phyloP scores from a whole-genome alignment of 2,888 invertebrate species.

The Eudemis profundana region DNA sequence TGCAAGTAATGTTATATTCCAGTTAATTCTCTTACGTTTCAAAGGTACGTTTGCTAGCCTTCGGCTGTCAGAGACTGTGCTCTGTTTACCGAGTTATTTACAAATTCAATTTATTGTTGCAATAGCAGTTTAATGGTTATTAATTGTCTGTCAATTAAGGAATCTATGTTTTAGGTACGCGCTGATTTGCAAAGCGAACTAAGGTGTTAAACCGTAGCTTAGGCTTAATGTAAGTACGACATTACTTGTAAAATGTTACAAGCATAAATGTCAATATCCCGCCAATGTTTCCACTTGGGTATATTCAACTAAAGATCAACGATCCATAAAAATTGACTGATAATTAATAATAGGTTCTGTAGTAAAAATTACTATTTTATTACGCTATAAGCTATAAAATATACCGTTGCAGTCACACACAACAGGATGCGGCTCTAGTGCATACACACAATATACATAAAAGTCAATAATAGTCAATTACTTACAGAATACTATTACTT shows the following conservation, averaged over 20 bases:
- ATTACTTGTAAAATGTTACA: too few relatives aligned
- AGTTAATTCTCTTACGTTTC: background rate
- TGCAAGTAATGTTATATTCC: background rate
- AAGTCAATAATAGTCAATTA: conserved; percentile 23
- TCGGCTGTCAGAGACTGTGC: conserved; percentile 31
- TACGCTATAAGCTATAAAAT: conserved; percentile 16
- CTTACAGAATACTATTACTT: conserved; percentile 12
- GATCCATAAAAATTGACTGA: background rate
- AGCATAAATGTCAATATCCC: background rate
- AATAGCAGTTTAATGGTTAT: conserved; percentile 33
- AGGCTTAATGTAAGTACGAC: background rate
- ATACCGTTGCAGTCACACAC: background rate
- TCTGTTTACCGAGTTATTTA: conserved; percentile 25
- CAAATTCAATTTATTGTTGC: conserved; percentile 39
- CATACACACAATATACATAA: conserved; percentile 6
- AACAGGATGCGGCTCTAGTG: background rate
- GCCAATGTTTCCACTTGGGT: background rate
- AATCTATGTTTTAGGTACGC: conserved; percentile 6
- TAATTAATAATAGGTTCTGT: background rate
- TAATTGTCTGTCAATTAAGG: conserved; percentile 42
- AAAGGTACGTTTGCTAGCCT: conserved; percentile 17
- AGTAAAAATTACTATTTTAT: background rate
- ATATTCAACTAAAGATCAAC: background rate
- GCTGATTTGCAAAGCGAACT: background rate
- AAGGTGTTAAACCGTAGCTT: background rate